Conservation (phyloP, 2,888 invertebrate genomes). For the Lasius platythorax region DNA sequence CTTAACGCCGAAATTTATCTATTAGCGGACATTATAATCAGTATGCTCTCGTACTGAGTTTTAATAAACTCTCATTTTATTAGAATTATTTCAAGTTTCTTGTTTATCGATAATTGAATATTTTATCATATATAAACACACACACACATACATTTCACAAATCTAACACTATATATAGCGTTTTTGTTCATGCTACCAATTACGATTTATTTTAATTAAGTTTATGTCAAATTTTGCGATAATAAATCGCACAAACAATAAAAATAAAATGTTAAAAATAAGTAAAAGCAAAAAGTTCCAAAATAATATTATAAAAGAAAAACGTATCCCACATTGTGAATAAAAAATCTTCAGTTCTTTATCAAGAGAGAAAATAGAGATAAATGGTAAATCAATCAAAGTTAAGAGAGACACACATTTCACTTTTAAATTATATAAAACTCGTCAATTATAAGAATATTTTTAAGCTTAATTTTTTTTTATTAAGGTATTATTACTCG, state of each 20-base stretch:
- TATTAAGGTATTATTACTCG: not conserved
- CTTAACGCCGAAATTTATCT: slow-evolving; percentile 30
- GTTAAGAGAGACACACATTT: not conserved
- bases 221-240: not conserved
- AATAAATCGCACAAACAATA: not conserved
- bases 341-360: not conserved
- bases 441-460: not conserved
- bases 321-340: not conserved
- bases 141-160: not conserved
- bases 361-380: not conserved
- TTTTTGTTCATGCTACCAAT: not conserved
- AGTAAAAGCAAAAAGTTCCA: not conserved
- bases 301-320: not conserved
- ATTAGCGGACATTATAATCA: not conserved
- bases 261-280: not conserved
- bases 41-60: not conserved
- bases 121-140: not conserved
- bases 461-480: not conserved
- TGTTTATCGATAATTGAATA: slow-evolving; percentile 3
- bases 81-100: not conserved
- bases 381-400: not conserved
- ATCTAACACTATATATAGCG: not conserved
- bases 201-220: not conserved
- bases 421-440: not conserved
- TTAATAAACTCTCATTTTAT: slow-evolving; percentile 11